Conservation (phyloP, 2,113 vertebrate species). For the Microcebus tavaratra region DNA sequence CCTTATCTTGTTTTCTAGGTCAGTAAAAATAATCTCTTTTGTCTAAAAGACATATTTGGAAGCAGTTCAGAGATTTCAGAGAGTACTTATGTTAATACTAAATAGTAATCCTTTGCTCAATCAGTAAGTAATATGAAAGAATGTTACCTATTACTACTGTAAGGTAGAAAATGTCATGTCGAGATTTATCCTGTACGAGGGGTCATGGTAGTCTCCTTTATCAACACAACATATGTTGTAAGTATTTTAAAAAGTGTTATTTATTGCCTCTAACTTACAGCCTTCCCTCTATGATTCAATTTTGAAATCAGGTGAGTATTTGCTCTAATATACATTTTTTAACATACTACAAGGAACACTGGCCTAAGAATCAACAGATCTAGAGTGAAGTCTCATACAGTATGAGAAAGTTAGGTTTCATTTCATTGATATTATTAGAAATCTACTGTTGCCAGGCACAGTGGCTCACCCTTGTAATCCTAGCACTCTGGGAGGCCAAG, state of each 20-base stretch:
- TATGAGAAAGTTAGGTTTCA: too few relatives aligned
- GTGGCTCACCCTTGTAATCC: too few relatives aligned
- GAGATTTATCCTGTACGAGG: background rate
- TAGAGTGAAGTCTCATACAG: too few relatives aligned
- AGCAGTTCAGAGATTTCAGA: background rate
- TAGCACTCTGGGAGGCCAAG: too few relatives aligned
- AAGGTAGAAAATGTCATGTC: background rate
- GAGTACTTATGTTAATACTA: background rate
- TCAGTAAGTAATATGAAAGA: background rate
- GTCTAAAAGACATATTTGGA: conserved; percentile 19
- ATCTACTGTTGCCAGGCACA: too few relatives aligned
- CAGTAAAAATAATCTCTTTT: conserved; percentile 26
- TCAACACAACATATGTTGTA: background rate
- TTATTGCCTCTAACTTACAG: background rate
- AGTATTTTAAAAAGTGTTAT: background rate
- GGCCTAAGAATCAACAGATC: background rate
- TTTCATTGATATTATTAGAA: too few relatives aligned
- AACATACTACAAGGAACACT: background rate
- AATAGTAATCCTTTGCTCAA: conserved; percentile 37
- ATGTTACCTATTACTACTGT: background rate
- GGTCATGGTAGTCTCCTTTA: background rate
- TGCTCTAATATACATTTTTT: background rate
- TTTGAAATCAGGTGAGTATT: background rate
- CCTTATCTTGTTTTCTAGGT: background rate
- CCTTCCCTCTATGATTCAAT: background rate